Evolutionary conservation across 2,888 invertebrate genomes (phyloP).

Genomic region (Ryuthela nishihirai): DNA sequence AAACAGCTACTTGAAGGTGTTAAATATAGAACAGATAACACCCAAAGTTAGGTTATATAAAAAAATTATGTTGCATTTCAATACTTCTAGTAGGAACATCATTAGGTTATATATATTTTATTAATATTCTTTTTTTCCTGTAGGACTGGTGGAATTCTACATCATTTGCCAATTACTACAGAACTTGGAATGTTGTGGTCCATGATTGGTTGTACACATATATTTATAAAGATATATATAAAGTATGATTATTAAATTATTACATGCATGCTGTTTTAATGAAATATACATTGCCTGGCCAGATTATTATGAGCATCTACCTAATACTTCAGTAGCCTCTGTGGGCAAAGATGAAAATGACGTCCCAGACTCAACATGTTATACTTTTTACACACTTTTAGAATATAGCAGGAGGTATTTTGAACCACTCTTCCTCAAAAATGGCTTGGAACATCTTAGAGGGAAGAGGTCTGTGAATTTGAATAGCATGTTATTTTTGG

Average conservation of each 20-base stretch:
- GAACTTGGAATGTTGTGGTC: constrained; percentile 91
- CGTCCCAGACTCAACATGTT: too few relatives aligned
- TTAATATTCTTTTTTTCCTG: constrained; percentile 33
- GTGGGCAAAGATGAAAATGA: too few relatives aligned
- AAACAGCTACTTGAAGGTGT: neutral
- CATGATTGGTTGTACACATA: constrained; percentile 91
- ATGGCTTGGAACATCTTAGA: too few relatives aligned
- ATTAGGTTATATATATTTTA: neutral
- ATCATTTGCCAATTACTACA: constrained; percentile 74
- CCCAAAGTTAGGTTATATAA: too few relatives aligned
- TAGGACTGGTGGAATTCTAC: constrained; percentile 93
- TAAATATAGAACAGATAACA: neutral
- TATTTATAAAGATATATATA: constrained; percentile 67
- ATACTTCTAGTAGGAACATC: neutral
- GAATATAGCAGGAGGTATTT: too few relatives aligned
- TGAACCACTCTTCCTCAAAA: too few relatives aligned
- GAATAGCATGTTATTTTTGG: too few relatives aligned
- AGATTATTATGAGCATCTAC: too few relatives aligned
- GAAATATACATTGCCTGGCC: too few relatives aligned
- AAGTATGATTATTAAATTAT: constrained; percentile 24
- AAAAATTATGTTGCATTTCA: neutral
- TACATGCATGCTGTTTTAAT: neutral
- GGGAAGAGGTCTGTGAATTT: too few relatives aligned
- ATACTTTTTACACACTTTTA: too few relatives aligned
- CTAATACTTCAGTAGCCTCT: too few relatives aligned